Evolutionary conservation across 92 coral and sea anemone species (phyloP), one percentile per base, ranked within the genome.

Genomic region (Isaurus tuberculatus): DNA sequence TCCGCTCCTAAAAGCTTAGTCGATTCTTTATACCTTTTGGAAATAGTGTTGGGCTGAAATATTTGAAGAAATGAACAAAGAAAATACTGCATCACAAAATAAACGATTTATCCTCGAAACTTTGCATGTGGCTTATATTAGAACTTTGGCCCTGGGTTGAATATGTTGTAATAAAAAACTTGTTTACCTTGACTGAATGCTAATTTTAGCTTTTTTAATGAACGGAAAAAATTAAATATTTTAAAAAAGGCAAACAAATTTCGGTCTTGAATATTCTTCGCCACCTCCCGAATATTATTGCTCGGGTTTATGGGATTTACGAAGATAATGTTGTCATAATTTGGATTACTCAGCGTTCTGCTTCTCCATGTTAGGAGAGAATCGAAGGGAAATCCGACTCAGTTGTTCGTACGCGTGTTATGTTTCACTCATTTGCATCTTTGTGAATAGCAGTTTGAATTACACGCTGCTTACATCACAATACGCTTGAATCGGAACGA

Each of bases 341-440:
- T 74, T 43, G 23, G 80, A 22, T 23, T 48, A 20, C 8, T 49
- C 26, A 20, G 37, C 31, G 8, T 31, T 23, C 4, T n/a, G 33
- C 11, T 33, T 20, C 36, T 33, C 82, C 70, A 34, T 77, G 70
- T 77, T 77, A 55, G 70, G 82, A 57, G 46, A 51, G 34, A 53
- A 48, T 8, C 5, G 42, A 27, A 11, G 58, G 75, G 51, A 43
- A 60, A 55, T 77, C 69, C 67, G 82, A 22, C n/a, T 61, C 70
- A 77, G 34, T 32, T 0, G 20, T 28, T n/a, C n/a, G n/a, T n/a
- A n/a, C n/a, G 31, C 30, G 20, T 25, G 33, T 57, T 55, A 14
- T 33, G 30, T 55, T 36, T 58, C 82, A 58, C 20, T 36, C 32
- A 65, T 37, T 57, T 14, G 68, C 28, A 43, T 36, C 48, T 11